A percentile compares a stretch with the other conserved stretches of the same genome.
phyloP scores from a whole-genome alignment of 23 tunicate species.

The Botrylloides violaceus region DNA sequence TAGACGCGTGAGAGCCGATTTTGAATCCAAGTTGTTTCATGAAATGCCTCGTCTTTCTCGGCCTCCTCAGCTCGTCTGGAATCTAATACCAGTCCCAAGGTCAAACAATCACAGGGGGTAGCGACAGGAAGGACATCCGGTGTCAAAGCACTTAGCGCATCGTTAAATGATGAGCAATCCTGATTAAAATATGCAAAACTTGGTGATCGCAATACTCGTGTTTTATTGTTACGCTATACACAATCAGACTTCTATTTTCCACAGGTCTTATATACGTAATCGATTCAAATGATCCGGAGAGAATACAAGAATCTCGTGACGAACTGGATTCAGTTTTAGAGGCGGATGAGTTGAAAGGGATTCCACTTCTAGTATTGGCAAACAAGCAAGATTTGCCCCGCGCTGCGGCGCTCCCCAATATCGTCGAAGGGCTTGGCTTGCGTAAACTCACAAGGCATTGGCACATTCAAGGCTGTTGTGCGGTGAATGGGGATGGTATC shows the following conservation, averaged over 20 bases:
- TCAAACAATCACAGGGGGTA: no score
- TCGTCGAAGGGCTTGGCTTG: slow-evolving; percentile 33
- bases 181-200: no score
- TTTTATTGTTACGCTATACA: no score
- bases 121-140: no score
- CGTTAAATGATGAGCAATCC: no score
- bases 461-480: slow-evolving; percentile 59
- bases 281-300: slow-evolving; percentile 45
- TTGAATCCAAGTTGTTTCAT: no score
- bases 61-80: background rate
- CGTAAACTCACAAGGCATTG: slow-evolving; percentile 21
- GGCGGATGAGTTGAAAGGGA: slow-evolving; percentile 24
- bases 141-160: no score
- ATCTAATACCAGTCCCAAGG: no score
- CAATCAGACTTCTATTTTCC: background rate
- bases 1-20: no score
- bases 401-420: slow-evolving; percentile 31
- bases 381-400: slow-evolving; percentile 67
- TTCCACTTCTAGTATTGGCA: slow-evolving; percentile 59
- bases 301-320: slow-evolving; percentile 49
- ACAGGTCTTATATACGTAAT: slow-evolving; percentile 68
- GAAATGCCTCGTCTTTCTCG: background rate
- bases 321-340: slow-evolving; percentile 38
- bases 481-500: slow-evolving; percentile 49
- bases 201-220: no score